These are phyloP conservation scores for Solen grandis DNA, from an alignment of 1,140 invertebrate species.

Conservation along the genomic window DNA sequence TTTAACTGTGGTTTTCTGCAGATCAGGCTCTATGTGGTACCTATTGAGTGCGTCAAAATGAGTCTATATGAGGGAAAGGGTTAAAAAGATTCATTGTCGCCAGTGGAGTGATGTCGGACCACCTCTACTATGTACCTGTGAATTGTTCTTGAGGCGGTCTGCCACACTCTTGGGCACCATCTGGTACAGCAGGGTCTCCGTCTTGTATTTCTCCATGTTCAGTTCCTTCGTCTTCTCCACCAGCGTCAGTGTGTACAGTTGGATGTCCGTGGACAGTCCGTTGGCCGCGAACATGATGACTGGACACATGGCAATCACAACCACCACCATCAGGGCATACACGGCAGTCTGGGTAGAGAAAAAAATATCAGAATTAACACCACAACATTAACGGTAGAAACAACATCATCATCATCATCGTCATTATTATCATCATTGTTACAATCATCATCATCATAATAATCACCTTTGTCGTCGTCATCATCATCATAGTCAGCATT, in stretches of 20 bases:
- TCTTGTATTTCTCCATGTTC: conserved; percentile 71
- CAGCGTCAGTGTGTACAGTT: conserved; percentile 72
- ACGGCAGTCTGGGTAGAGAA: not conserved
- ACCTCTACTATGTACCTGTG: not conserved
- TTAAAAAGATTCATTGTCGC: no score
- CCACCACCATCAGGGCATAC: conserved; percentile 27
- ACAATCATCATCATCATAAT: conserved; percentile 2
- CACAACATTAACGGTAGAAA: no score
- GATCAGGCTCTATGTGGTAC: no score
- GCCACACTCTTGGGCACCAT: conserved; percentile 80
- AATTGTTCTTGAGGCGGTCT: conserved; percentile 24
- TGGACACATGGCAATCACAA: conserved; percentile 65
- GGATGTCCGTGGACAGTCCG: conserved; percentile 65
- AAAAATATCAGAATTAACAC: no score
- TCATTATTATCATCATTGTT: not conserved
- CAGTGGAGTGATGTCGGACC: no score
- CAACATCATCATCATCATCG: no score
- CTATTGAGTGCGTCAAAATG: no score
- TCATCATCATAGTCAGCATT: conserved; percentile 1
- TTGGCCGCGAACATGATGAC: conserved; percentile 64
- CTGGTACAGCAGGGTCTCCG: conserved; percentile 73
- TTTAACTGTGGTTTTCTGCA: no score
- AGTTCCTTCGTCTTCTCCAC: conserved; percentile 74
- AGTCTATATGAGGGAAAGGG: no score
- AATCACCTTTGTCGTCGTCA: not conserved